These are phyloP conservation scores for Acanthosepion lycidas DNA, from an alignment of 2,888 invertebrate species.

Conservation along the genomic window DNA sequence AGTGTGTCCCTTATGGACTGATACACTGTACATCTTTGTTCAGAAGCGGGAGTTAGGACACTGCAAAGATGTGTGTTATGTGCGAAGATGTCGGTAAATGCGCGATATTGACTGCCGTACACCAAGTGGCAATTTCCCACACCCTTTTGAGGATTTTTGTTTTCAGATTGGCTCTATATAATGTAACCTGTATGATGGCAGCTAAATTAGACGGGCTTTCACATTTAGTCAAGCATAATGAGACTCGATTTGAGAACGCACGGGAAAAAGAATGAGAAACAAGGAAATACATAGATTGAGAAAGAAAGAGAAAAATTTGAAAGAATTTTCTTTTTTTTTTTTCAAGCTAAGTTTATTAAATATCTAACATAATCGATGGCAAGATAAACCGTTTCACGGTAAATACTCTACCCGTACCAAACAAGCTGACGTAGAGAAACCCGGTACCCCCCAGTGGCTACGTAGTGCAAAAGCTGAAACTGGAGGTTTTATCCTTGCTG, in stretches of 20 bases:
- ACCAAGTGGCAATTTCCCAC: neutral
- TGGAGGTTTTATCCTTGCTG: too few relatives aligned
- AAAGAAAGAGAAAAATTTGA: neutral
- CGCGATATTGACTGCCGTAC: neutral
- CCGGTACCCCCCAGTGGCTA: too few relatives aligned
- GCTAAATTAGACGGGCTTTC: neutral
- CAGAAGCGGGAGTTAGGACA: too few relatives aligned
- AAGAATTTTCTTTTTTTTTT: too few relatives aligned
- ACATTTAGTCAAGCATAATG: neutral
- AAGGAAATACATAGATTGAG: neutral
- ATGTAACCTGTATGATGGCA: neutral
- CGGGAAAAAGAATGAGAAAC: neutral
- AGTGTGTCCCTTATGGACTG: too few relatives aligned
- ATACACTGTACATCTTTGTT: too few relatives aligned
- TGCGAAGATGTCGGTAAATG: neutral
- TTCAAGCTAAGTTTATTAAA: too few relatives aligned
- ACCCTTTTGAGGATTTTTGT: neutral
- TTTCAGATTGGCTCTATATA: neutral
- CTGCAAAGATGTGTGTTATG: neutral
- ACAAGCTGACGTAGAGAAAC: too few relatives aligned
- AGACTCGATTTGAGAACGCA: neutral
- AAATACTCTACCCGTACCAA: too few relatives aligned
- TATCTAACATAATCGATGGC: too few relatives aligned
- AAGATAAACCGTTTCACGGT: too few relatives aligned
- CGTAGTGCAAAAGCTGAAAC: too few relatives aligned